phyloP scores from a whole-genome alignment of 2,797 vertebrate genomes.

The Enteromius afrohamiltoni region DNA sequence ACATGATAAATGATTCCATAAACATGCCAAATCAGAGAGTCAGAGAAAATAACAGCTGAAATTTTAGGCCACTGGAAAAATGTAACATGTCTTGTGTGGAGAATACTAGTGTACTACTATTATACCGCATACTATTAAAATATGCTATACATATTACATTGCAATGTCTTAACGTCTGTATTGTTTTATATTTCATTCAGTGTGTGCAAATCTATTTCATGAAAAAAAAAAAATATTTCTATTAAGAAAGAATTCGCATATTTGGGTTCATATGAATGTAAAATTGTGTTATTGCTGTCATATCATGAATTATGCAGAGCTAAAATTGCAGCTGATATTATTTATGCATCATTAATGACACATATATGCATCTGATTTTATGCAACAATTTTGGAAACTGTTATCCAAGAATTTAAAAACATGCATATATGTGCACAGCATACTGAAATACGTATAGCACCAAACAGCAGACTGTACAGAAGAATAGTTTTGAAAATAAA shows the following conservation, averaged over 20 bases:
- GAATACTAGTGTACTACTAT: background rate
- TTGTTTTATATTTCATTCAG: background rate
- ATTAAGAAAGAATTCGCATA: background rate
- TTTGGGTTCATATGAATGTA: background rate
- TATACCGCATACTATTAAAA: background rate
- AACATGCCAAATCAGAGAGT: slow-evolving; percentile 25
- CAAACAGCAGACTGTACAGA: background rate
- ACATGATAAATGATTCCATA: slow-evolving; percentile 9
- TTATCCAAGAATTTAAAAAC: background rate
- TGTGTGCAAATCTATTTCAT: background rate
- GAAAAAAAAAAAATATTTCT: background rate
- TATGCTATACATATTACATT: background rate
- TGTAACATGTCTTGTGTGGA: background rate
- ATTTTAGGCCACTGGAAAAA: background rate
- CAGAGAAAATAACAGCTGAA: background rate
- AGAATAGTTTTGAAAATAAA: background rate
- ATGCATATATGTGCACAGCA: too few relatives aligned
- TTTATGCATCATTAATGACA: background rate
- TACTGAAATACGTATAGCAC: background rate
- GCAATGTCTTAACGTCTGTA: background rate
- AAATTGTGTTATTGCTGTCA: background rate
- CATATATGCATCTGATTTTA: background rate
- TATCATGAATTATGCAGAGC: background rate
- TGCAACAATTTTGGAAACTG: background rate
- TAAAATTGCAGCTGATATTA: background rate